A percentile compares a stretch with the other conserved stretches of the same genome.
Evolutionary conservation across 2,888 invertebrate species (phyloP).

Genomic region (Meandrusa payeni): DNA sequence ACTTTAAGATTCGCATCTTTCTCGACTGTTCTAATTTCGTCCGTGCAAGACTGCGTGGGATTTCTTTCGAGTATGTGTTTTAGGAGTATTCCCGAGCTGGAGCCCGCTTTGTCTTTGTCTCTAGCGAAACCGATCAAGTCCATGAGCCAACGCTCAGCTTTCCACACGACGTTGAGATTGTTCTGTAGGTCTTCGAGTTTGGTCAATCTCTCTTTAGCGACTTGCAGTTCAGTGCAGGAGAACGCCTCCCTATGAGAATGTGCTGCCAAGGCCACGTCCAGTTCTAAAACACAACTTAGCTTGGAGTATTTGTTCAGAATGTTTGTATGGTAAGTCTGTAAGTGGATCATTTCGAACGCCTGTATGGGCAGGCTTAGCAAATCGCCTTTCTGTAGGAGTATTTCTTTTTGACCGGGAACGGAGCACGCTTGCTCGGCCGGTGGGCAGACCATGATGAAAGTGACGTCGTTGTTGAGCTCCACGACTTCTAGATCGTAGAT

Average conservation of each 20-base stretch:
- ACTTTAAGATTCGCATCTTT: constrained; percentile 63
- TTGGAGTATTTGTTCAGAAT: constrained; percentile 95
- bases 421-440: constrained; percentile 96
- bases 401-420: constrained; percentile 92
- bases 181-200: constrained; percentile 92
- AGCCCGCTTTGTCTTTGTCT: constrained; percentile 81
- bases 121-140: constrained; percentile 96
- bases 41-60: constrained; percentile 45
- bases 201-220: constrained; percentile 91
- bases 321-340: constrained; percentile 95
- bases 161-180: constrained; percentile 94
- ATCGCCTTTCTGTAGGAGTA: constrained; percentile 91
- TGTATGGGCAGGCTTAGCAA: constrained; percentile 95
- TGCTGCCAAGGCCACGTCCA: constrained; percentile 94
- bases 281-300: constrained; percentile 94
- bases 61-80: constrained; percentile 65
- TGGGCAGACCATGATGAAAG: constrained; percentile 95
- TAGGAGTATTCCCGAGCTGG: constrained; percentile 72
- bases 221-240: constrained; percentile 91
- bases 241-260: constrained; percentile 97
- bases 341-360: constrained; percentile 96
- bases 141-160: constrained; percentile 96
- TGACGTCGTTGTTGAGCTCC: constrained; percentile 94
- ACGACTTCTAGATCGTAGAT: constrained; percentile 96
- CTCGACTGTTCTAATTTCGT: constrained; percentile 67